Conservation (phyloP, 2,797 vertebrate genomes). For the Eulemur mongoz region DNA sequence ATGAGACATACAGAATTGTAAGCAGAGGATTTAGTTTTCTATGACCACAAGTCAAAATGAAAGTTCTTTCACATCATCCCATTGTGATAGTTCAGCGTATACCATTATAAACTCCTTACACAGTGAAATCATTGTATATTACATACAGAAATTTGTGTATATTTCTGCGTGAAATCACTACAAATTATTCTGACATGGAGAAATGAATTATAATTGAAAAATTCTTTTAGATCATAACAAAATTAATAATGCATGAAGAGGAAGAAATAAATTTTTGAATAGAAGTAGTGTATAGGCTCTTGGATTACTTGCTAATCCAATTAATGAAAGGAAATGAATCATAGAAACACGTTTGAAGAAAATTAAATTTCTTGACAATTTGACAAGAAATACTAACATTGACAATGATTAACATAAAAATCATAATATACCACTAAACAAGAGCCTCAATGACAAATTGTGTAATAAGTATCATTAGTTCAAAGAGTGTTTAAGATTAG, state of each 20-base stretch:
- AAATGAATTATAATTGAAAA: constrained; percentile 12
- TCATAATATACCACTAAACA: not conserved
- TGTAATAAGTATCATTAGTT: constrained; percentile 1
- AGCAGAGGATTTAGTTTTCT: not conserved
- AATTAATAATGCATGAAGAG: not conserved
- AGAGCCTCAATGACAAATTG: not conserved
- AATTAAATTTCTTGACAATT: constrained; percentile 1
- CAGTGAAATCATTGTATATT: not conserved
- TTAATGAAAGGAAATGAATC: constrained; percentile 14
- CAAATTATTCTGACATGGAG: not conserved
- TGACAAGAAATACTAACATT: constrained; percentile 28
- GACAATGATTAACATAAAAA: constrained; percentile 31
- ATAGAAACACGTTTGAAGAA: constrained; percentile 29
- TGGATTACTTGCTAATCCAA: not conserved
- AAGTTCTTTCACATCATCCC: not conserved
- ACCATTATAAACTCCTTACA: not conserved
- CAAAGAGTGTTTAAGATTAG: constrained; percentile 14
- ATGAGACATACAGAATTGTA: not conserved
- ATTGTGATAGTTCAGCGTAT: not conserved
- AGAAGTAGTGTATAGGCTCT: not conserved
- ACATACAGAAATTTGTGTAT: not conserved
- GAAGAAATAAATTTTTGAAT: constrained; percentile 22
- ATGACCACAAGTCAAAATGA: not conserved
- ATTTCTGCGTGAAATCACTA: not conserved
- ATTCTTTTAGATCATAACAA: not conserved